Evolutionary conservation across 2,888 invertebrate genomes (phyloP), one percentile per base, ranked within the genome.

Genomic region (Acanthosepion lycidas): DNA sequence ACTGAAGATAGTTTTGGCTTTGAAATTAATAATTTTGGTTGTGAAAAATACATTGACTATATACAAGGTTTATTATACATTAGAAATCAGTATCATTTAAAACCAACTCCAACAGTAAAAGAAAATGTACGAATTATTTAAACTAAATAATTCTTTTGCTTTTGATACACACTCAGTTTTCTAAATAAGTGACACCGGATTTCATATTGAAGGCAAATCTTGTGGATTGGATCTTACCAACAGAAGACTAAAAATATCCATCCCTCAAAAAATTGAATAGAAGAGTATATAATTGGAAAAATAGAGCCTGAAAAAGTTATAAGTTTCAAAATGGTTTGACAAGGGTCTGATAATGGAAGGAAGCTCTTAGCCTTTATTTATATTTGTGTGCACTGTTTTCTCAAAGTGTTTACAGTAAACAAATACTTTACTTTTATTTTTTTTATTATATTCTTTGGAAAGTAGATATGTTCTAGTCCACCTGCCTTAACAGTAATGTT

Each of bases 31-130:
- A 78, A n/a, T 78, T 78, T 78, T 78, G n/a, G n/a, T 33, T 78
- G 78, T n/a, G n/a, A 15, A 33, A n/a, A n/a, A 78, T 78, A n/a
- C n/a, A 15, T 78, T 78, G n/a, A 12, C n/a, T 78, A 78, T 78
- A 78, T 78, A 78, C 78, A 78, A n/a, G 12, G 33, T 78, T 78
- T 78, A 78, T n/a, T 33, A 78, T 78, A 78, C 78, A 78, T n/a
- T n/a, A 78, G 78, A 78, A 78, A 78, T 78, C 78, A n/a, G 33
- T n/a, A 78, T 78, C 78, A 78, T 78, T 78, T 78, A 33, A 78
- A 78, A 78, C 78, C 78, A 78, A 78, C 78, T 78, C n/a, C 78
- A 78, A 78, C n/a, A 78, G 78, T 78, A 78, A 78, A 78, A n/a
- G 33, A 78, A 78, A n/a, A 78, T 78, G 9, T 78, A 15, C 1